Evolutionary conservation across 2,797 vertebrate genomes (phyloP).

Genomic region (Knipowitschia caucasica): DNA sequence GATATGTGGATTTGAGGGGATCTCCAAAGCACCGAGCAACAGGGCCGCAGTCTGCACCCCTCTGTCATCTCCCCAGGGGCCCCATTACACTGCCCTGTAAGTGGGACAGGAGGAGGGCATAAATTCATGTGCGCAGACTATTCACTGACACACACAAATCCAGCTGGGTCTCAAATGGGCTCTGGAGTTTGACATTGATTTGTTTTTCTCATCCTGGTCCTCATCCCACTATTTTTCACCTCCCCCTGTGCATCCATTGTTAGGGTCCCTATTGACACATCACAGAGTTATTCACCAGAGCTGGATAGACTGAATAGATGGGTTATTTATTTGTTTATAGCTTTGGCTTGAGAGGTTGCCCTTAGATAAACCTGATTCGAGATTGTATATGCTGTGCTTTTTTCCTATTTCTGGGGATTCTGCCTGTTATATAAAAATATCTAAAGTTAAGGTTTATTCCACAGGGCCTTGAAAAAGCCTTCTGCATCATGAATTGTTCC

Average conservation of each 20-base stretch:
- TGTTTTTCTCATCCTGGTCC: conserved; percentile 66
- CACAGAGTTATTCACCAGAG: conserved; percentile 54
- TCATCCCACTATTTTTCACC: conserved; percentile 63
- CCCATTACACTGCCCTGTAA: conserved; percentile 65
- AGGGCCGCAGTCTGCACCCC: conserved; percentile 46
- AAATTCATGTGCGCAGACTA: conserved; percentile 50
- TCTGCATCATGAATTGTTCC: too few species aligned
- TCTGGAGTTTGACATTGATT: conserved; percentile 72
- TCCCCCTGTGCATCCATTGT: conserved; percentile 51
- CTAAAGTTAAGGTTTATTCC: too few species aligned
- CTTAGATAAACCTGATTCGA: too few species aligned
- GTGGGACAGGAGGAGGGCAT: conserved; percentile 40
- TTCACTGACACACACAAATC: conserved; percentile 62
- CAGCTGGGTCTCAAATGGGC: conserved; percentile 59
- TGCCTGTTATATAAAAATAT: too few species aligned
- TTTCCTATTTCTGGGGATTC: too few species aligned
- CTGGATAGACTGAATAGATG: conserved; percentile 20
- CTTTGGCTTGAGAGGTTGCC: conserved; percentile 23
- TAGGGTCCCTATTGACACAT: conserved; percentile 69
- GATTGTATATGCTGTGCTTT: too few species aligned
- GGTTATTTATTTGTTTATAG: conserved; percentile 26
- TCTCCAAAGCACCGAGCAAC: conserved; percentile 45
- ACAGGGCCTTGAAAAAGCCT: too few species aligned
- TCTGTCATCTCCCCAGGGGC: conserved; percentile 55
- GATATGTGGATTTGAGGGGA: conserved; percentile 12